Evolutionary conservation across 2,888 invertebrate species (phyloP), one percentile per base, ranked within the genome.

Genomic region (Morpho helenor): DNA sequence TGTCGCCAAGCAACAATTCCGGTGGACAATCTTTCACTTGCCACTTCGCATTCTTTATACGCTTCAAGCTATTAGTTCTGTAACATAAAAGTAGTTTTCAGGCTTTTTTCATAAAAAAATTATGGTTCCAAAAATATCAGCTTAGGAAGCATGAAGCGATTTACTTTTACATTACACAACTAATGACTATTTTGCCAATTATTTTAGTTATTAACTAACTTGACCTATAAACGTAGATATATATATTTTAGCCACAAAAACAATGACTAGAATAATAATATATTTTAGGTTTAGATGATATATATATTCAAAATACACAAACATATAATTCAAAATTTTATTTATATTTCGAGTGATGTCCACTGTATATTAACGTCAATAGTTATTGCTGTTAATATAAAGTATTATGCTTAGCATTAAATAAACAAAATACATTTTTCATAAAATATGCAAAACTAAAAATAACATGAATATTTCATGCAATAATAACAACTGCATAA

Each of bases 41-140:
- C 93, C 93, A 93, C 72, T 93, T 93, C 47, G 92, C 82, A 63
- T 84, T 92, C 78, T 93, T 93, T 63, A 93, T 92, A 62, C 93
- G 91, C 66, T 93, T 92, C 73, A 93, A 79, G 76, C 93, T 93
- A 72, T 91, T 91, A 6, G 91, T 90, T 76, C 91, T 91, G 86
- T 63, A 87, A 79, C 61, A 61, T 65, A 63, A 63, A 66, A 55
- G 57, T 58, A 57, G 41, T 53, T 56, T 42, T 60, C 47, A 60
- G 50, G 22, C 46, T 3, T 10, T 46, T 45, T 6, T 8, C 8
- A 5, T 16, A n/a, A 0, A 16, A 7, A 49, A 53, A 46, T 59
- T 47, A 45, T 48, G 46, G 7, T 31, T 48, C 41, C 23, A 51
- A 41, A 55, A 41, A 53, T 47, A 42, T 49, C 58, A 75, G 75